These are phyloP conservation scores for Neodiprion virginianus DNA, from an alignment of 1,140 invertebrate genomes.

Conservation along the genomic window DNA sequence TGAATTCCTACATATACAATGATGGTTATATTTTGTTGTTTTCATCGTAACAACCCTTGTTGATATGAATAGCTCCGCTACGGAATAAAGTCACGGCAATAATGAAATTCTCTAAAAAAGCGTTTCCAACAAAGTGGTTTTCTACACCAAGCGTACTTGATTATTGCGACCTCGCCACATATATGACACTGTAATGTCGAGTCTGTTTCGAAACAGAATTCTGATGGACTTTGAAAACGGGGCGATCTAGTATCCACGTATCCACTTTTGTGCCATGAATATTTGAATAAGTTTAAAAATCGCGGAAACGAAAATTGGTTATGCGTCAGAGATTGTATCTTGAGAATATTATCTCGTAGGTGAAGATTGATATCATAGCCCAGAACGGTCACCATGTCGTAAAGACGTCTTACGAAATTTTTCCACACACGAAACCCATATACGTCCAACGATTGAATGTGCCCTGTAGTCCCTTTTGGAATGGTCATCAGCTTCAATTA, in stretches of 20 bases:
- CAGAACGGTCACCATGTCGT: not conserved
- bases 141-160: too few species aligned
- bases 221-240: not conserved
- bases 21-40: too few species aligned
- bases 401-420: not conserved
- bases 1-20: too few species aligned
- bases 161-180: too few species aligned
- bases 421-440: not conserved
- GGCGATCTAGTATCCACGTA: constrained; percentile 16
- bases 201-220: too few species aligned
- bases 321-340: constrained; percentile 28
- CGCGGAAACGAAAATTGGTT: constrained; percentile 26
- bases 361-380: not conserved
- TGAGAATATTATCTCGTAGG: not conserved
- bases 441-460: not conserved
- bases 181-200: too few species aligned
- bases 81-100: too few species aligned
- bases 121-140: too few species aligned
- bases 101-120: too few species aligned
- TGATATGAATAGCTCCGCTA: too few species aligned
- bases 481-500: not conserved
- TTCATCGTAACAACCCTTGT: too few species aligned
- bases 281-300: constrained; percentile 23
- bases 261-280: constrained; percentile 27
- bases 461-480: not conserved